These are phyloP conservation scores for Benitochromis conjunctus DNA, from an alignment of 2,113 vertebrate species.

Conservation along the genomic window DNA sequence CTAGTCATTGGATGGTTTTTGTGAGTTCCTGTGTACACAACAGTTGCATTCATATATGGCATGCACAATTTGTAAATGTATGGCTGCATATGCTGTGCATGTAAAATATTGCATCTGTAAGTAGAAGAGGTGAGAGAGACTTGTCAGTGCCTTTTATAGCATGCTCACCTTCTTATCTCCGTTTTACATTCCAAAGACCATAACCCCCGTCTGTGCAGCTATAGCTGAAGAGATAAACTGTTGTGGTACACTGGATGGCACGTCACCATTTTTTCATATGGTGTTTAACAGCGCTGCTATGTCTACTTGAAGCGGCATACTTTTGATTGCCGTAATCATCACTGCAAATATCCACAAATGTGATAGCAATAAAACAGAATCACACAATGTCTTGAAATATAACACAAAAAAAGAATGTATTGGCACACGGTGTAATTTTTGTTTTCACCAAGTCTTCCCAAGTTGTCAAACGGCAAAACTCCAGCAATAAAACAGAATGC, in stretches of 20 bases:
- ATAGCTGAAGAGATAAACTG: not conserved
- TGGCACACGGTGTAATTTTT: not conserved
- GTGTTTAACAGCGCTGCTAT: not conserved
- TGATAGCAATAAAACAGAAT: not conserved
- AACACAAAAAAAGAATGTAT: not conserved
- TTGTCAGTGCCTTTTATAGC: not conserved
- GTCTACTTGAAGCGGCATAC: not conserved
- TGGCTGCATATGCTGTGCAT: not conserved
- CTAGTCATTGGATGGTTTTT: not conserved
- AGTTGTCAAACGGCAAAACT: not conserved
- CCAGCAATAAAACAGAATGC: constrained; percentile 8
- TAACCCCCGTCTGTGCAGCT: not conserved
- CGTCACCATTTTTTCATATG: not conserved
- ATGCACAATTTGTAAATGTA: not conserved
- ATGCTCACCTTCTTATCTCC: not conserved
- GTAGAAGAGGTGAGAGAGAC: not conserved
- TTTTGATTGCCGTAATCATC: not conserved
- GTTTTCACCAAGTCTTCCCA: not conserved
- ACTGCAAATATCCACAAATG: not conserved
- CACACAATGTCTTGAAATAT: not conserved
- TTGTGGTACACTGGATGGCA: not conserved
- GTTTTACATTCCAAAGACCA: not conserved
- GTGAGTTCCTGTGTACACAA: not conserved
- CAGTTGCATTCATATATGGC: not conserved
- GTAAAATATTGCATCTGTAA: not conserved